Percentiles rank a stretch among this genome's conserved stretches.
Evolutionary conservation across 1,140 invertebrate genomes (phyloP).

Genomic region (Drosophila orena): DNA sequence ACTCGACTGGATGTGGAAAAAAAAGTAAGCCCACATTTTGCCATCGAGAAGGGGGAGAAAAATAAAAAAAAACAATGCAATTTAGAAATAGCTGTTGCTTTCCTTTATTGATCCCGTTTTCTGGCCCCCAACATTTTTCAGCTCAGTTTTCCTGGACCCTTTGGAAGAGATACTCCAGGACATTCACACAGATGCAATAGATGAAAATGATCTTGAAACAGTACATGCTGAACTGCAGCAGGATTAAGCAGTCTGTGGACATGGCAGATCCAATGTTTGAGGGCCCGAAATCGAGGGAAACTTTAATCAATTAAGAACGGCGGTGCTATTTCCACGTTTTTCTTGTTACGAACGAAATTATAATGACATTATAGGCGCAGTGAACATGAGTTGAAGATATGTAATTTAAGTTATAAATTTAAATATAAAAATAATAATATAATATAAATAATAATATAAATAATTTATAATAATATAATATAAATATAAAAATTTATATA

Average conservation of each 20-base stretch:
- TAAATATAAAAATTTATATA: too few species aligned
- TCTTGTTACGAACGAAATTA: neutral
- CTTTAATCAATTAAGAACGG: neutral
- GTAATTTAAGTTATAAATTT: neutral
- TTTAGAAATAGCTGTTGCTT: neutral
- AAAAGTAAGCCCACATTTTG: neutral
- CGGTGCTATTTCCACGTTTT: conserved; percentile 4
- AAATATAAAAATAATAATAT: too few species aligned
- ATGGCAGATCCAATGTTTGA: neutral
- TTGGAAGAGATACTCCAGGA: conserved; percentile 52
- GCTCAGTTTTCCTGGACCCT: conserved; percentile 30
- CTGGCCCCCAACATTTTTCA: neutral
- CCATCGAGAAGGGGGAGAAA: neutral
- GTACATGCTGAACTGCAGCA: conserved; percentile 64
- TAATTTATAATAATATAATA: too few species aligned
- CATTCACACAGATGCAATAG: conserved; percentile 66
- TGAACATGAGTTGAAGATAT: neutral
- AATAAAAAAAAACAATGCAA: too few species aligned
- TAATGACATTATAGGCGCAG: neutral
- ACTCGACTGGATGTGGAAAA: neutral
- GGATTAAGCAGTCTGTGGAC: conserved; percentile 10
- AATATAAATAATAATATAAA: too few species aligned
- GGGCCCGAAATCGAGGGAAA: neutral
- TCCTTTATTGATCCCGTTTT: neutral
- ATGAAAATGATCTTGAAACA: conserved; percentile 64